A percentile compares a stretch with the other conserved stretches of the same genome.
Evolutionary conservation across 2,888 invertebrate genomes (phyloP).

Genomic region (Orthonychiurus folsomi): DNA sequence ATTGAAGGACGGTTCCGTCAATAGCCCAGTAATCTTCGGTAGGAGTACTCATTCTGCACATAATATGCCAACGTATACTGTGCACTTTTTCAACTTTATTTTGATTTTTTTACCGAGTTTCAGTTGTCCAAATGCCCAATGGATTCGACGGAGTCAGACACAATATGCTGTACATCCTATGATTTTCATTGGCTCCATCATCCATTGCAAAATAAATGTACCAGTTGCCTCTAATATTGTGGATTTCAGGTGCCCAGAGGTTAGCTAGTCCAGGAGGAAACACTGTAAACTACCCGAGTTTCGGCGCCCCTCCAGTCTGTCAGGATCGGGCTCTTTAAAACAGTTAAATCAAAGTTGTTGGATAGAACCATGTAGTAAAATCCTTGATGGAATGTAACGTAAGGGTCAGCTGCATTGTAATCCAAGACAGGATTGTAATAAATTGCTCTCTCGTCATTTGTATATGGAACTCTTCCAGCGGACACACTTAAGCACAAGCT

Average conservation of each 20-base stretch:
- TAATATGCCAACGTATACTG: not conserved
- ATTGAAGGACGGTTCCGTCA: conserved; percentile 16
- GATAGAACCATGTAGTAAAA: conserved; percentile 16
- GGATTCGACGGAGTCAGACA: not conserved
- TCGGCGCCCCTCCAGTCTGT: conserved; percentile 18
- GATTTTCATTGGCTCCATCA: conserved; percentile 14
- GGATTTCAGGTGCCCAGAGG: conserved; percentile 21
- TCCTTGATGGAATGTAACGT: conserved; percentile 15
- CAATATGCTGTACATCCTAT: conserved; percentile 19
- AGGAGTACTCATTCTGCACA: conserved; percentile 7
- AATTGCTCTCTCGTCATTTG: too few relatives aligned
- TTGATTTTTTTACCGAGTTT: conserved; percentile 2
- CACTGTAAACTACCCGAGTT: not conserved
- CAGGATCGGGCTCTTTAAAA: conserved; percentile 4
- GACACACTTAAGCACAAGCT: too few relatives aligned
- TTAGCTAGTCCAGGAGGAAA: not conserved
- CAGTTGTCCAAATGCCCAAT: conserved; percentile 11
- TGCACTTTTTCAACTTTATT: not conserved
- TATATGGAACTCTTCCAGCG: too few relatives aligned
- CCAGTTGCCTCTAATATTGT: conserved; percentile 14
- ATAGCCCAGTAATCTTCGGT: conserved; percentile 14
- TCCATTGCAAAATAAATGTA: conserved; percentile 21
- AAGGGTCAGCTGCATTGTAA: conserved; percentile 12
- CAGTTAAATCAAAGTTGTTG: not conserved
- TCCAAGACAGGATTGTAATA: conserved; percentile 18